Percentiles rank a stretch among this genome's conserved stretches.
phyloP scores from a whole-genome alignment of 1,140 invertebrate species.

The Euschistus heros region DNA sequence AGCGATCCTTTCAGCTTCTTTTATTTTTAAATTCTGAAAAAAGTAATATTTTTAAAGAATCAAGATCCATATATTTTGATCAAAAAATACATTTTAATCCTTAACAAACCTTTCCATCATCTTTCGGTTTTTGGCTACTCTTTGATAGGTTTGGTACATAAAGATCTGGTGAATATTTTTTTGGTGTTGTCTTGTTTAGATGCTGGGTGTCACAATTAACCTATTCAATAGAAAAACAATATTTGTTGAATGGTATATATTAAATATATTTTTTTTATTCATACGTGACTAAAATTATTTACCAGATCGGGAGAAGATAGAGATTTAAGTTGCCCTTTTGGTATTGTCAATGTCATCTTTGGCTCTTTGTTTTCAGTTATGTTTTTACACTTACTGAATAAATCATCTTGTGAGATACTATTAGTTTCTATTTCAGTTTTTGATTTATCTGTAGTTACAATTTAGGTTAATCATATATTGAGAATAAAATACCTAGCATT shows the following conservation, averaged over 20 bases:
- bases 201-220: neutral
- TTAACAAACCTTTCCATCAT: too few species aligned
- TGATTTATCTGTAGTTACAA: too few species aligned
- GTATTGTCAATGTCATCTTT: neutral
- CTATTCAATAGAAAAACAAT: neutral
- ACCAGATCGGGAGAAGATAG: constrained; percentile 5
- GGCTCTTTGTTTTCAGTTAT: neutral
- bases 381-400: neutral
- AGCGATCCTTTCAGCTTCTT: constrained; percentile 15
- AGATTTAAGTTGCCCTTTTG: neutral
- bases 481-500: too few species aligned
- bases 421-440: neutral
- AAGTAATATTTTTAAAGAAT: too few species aligned
- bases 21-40: neutral
- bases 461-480: too few species aligned
- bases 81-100: too few species aligned
- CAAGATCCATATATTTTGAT: too few species aligned
- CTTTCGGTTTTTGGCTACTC: too few species aligned
- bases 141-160: neutral
- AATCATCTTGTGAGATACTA: neutral
- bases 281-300: neutral
- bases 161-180: neutral
- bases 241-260: too few species aligned
- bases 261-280: too few species aligned
- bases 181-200: too few species aligned